phyloP scores from a whole-genome alignment of 2,888 invertebrate genomes.

The Trachelus tabidus region DNA sequence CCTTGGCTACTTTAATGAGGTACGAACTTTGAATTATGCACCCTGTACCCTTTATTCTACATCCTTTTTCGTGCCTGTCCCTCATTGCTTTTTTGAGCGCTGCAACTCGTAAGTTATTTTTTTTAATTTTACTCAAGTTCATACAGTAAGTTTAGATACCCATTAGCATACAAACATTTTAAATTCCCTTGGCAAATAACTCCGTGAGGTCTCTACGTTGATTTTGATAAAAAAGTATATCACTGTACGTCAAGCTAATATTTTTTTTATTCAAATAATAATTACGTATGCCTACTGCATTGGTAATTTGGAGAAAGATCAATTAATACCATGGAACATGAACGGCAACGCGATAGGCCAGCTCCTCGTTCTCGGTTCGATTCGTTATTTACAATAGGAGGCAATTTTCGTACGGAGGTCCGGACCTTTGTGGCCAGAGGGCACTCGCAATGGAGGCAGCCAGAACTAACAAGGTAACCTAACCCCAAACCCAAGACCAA shows the following conservation, averaged over 20 bases:
- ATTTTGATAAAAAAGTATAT: not conserved
- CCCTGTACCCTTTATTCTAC: constrained; percentile 31
- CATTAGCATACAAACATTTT: not conserved
- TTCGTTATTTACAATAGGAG: constrained; percentile 51
- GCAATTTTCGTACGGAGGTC: constrained; percentile 34
- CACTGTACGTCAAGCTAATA: not conserved
- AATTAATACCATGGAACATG: not conserved
- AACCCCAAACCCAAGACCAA: constrained; percentile 42
- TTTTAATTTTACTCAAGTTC: constrained; percentile 30
- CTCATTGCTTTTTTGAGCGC: constrained; percentile 5
- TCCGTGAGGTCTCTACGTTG: not conserved
- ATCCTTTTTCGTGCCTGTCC: constrained; percentile 8
- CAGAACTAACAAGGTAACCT: constrained; percentile 62
- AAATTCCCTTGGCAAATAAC: not conserved
- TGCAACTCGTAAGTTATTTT: not conserved
- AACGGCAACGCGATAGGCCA: not conserved
- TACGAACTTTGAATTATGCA: constrained; percentile 60
- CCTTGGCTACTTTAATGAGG: constrained; percentile 57
- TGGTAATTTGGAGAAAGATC: not conserved
- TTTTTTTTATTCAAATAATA: not conserved
- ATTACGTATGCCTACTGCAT: not conserved
- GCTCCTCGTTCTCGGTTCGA: constrained; percentile 17
- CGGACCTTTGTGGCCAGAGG: constrained; percentile 43
- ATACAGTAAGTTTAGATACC: constrained; percentile 13
- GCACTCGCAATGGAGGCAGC: constrained; percentile 48